Evolutionary conservation across 2,797 vertebrate genomes (phyloP).

Genomic region (Pseudochaenichthys georgianus): DNA sequence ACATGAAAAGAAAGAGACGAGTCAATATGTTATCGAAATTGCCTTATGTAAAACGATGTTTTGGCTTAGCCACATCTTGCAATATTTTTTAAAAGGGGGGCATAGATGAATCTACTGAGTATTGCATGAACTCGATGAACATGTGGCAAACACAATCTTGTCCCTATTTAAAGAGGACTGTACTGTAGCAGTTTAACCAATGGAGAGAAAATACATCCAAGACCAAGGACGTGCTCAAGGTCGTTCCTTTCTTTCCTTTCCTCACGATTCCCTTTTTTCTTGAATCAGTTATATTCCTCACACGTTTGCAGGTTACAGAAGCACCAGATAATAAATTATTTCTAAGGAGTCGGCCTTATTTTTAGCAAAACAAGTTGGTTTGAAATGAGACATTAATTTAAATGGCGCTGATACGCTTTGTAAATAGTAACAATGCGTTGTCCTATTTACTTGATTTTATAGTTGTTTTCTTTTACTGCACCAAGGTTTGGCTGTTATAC

Average conservation of each 20-base stretch:
- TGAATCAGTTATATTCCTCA: conserved; percentile 21
- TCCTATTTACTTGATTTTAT: conserved; percentile 1
- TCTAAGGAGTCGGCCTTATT: background rate
- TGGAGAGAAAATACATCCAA: conserved; percentile 55
- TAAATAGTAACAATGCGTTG: background rate
- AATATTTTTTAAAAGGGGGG: conserved; percentile 38
- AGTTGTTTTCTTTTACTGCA: conserved; percentile 5
- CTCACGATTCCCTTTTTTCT: conserved; percentile 25
- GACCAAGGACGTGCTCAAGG: conserved; percentile 67
- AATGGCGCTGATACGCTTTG: conserved; percentile 1
- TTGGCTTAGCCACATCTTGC: conserved; percentile 34
- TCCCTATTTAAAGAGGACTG: conserved; percentile 56
- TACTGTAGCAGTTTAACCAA: conserved; percentile 53
- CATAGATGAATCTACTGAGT: conserved; percentile 28
- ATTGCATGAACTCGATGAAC: conserved; percentile 30
- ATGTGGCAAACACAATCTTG: conserved; percentile 50
- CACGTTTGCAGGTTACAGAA: conserved; percentile 20
- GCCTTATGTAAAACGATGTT: conserved; percentile 36
- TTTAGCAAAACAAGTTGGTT: conserved; percentile 39
- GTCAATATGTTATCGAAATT: conserved; percentile 53
- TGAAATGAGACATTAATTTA: conserved; percentile 28
- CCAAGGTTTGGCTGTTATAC: background rate
- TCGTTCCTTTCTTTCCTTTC: conserved; percentile 34
- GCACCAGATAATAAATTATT: conserved; percentile 24
- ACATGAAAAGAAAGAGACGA: conserved; percentile 48